These are phyloP conservation scores for Sinocyclocheilus anshuiensis DNA, from an alignment of 2,113 vertebrate species.

Conservation along the genomic window DNA sequence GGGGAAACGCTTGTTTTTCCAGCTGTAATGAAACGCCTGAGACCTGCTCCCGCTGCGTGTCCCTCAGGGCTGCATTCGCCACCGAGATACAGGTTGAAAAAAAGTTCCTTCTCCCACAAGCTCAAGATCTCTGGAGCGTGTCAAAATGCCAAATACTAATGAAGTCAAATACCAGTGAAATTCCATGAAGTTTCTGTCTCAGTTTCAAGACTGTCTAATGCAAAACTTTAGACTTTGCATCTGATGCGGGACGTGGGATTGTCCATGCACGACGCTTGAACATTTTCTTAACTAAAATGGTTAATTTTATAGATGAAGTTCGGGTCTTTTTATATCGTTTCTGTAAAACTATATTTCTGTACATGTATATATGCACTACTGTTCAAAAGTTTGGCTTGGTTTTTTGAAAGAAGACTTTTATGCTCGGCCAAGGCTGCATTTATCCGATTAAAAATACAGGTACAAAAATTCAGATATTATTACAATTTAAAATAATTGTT, in stretches of 20 bases:
- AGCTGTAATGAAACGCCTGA: conserved; percentile 31
- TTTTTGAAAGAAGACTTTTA: not conserved
- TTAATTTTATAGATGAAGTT: not conserved
- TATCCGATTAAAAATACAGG: not conserved
- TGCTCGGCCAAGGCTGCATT: not conserved
- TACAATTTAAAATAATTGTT: not conserved
- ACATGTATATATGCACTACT: not conserved
- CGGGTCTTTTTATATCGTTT: not conserved
- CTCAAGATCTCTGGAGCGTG: conserved; percentile 22
- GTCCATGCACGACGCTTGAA: not conserved
- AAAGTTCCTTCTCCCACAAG: not conserved
- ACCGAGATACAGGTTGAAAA: conserved; percentile 3
- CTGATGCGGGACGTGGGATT: not conserved
- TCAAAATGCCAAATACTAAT: conserved; percentile 23
- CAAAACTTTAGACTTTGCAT: not conserved
- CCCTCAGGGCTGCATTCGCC: conserved; percentile 22
- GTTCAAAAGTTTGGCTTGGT: not conserved
- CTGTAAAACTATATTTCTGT: not conserved
- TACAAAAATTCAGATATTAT: not conserved
- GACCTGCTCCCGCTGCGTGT: conserved; percentile 19
- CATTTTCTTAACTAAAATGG: not conserved
- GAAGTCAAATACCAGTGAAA: not conserved
- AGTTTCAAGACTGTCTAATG: not conserved
- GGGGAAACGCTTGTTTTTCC: conserved; percentile 16
- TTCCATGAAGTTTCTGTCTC: not conserved